phyloP scores from a whole-genome alignment of 2,113 vertebrate genomes.

The Phoenicopterus ruber region DNA sequence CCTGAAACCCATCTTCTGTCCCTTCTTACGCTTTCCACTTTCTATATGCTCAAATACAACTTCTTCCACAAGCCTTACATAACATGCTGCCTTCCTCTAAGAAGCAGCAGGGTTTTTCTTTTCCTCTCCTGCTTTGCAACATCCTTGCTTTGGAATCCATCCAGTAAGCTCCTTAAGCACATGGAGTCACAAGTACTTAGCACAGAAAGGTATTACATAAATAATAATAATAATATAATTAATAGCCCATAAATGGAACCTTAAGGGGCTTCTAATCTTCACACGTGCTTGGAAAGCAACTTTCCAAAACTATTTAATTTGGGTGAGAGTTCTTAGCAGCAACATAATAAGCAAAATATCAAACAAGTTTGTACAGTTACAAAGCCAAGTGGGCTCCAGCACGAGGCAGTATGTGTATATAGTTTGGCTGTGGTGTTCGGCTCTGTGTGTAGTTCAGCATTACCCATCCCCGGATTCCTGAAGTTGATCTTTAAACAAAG shows the following conservation, averaged over 20 bases:
- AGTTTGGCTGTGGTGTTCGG: neutral
- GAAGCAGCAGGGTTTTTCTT: neutral
- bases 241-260: constrained; percentile 6
- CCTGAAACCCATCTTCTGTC: neutral
- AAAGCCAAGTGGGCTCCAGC: neutral
- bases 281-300: neutral
- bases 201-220: constrained; percentile 37
- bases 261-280: constrained; percentile 4
- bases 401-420: neutral
- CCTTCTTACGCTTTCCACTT: neutral
- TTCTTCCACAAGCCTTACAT: neutral
- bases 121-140: neutral
- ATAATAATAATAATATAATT: constrained; percentile 36
- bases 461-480: neutral
- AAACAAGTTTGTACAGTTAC: constrained; percentile 15
- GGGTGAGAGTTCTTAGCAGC: constrained; percentile 16
- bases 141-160: constrained; percentile 37
- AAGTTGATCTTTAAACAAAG: constrained; percentile 12
- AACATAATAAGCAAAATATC: neutral
- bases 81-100: neutral
- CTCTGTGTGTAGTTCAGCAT: too few relatives aligned
- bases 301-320: neutral
- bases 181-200: constrained; percentile 18
- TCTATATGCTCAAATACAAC: neutral
- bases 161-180: constrained; percentile 57